A percentile compares a stretch with the other conserved stretches of the same genome.
These are phyloP conservation scores for Perizoma flavofasciatum DNA, from an alignment of 2,888 invertebrate genomes.

Conservation along the genomic window DNA sequence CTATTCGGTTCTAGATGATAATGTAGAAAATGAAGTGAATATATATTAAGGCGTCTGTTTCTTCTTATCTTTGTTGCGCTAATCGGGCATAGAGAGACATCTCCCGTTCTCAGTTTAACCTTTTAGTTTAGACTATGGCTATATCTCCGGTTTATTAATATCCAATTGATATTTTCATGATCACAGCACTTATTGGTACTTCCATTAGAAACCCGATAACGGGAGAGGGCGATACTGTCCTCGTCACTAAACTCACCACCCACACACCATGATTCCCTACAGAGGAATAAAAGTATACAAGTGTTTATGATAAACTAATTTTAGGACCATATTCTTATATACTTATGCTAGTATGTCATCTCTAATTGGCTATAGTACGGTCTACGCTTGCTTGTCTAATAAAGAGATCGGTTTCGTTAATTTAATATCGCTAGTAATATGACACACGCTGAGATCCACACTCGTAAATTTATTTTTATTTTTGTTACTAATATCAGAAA, in stretches of 20 bases:
- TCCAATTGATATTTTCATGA: conserved; percentile 22
- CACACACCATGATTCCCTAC: conserved; percentile 29
- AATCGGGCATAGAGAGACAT: too few relatives aligned
- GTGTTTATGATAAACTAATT: not conserved
- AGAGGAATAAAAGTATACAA: not conserved
- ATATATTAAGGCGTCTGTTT: too few relatives aligned
- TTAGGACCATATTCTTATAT: too few relatives aligned
- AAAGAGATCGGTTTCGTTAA: conserved; percentile 7
- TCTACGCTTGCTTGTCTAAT: conserved; percentile 4
- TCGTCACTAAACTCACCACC: conserved; percentile 14
- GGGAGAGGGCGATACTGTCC: conserved; percentile 37
- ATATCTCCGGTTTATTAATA: conserved; percentile 12
- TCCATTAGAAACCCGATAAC: conserved; percentile 55
- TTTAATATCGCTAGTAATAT: too few relatives aligned
- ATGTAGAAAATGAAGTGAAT: too few relatives aligned
- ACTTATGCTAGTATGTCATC: conserved; percentile 1
- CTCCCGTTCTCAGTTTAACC: not conserved
- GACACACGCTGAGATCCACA: too few relatives aligned
- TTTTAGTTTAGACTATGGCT: not conserved
- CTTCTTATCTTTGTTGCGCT: too few relatives aligned
- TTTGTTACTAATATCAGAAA: too few relatives aligned
- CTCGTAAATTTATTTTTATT: too few relatives aligned
- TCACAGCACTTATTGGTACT: conserved; percentile 41
- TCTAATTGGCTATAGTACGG: conserved; percentile 14
- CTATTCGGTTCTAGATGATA: not conserved